Evolutionary conservation across 2,113 vertebrate species (phyloP), one percentile per base, ranked within the genome.

Genomic region (Calidris pygmaea): DNA sequence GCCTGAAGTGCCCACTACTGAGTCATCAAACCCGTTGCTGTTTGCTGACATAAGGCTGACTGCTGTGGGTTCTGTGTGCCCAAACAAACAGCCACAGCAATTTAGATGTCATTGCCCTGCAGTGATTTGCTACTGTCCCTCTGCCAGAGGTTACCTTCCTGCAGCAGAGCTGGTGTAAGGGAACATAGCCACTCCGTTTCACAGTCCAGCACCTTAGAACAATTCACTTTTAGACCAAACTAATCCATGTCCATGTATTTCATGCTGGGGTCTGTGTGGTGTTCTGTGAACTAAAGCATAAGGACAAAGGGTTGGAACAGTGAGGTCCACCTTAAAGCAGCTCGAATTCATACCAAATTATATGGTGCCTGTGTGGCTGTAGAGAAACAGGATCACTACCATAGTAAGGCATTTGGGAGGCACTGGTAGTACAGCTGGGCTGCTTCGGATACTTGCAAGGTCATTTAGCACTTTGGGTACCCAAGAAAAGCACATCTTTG

Each of bases 221-320:
- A 80, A 35, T 34, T 68, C 34, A 14, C 22, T 76, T 88, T 76
- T 39, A 83, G 23, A 39, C 67, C 52, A 63, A 43, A 22, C 37
- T 70, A 53, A 60, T 24, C 35, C 35, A 39, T 0, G 1, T 58
- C 48, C 21, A 3, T 8, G 17, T 70, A 45, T 66, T 88, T 88
- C 30, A 34, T 0, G 1, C 6, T 12, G 10, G 12, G 6, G 3
- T 47, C 3, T 32, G 4, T 37, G 30, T 43, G 43, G 17, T 66
- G 14, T 48, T 86, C 53, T 45, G 15, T 65, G 56, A 82, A 10
- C 22, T 63, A 4, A 4, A 12, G 7, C 15, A 12, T 71, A 62
- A 76, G 15, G 35, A 55, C 43, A 79, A 75, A 83, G 26, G 24
- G 7, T 14, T 77, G 76, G 41, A 89, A 50, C 14, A 71, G 21